phyloP scores from a whole-genome alignment of 2,888 invertebrate species.

The Pteria penguin region DNA sequence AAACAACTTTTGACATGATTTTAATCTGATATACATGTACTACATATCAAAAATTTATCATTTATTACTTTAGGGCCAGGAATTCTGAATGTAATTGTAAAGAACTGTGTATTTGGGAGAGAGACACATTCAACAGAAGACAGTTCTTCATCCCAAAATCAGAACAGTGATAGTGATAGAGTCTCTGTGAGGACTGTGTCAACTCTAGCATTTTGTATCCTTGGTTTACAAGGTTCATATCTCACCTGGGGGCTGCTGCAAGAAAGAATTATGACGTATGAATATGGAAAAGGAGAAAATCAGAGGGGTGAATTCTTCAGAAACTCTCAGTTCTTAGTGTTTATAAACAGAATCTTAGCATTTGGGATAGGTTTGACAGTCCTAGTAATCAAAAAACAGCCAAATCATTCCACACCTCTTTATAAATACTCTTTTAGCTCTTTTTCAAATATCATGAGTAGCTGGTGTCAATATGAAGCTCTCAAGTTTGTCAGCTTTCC shows the following conservation, averaged over 20 bases:
- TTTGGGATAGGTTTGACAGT: slow-evolving; percentile 71
- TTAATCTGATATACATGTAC: no score
- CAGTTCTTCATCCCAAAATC: slow-evolving; percentile 18
- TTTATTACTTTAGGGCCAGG: slow-evolving; percentile 68
- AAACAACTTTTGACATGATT: no score
- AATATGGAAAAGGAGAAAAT: slow-evolving; percentile 73
- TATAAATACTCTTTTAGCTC: slow-evolving; percentile 98
- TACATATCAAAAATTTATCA: no score
- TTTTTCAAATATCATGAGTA: slow-evolving; percentile 97
- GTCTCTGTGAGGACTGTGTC: slow-evolving; percentile 43
- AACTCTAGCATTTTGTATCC: slow-evolving; percentile 88
- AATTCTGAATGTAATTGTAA: slow-evolving; percentile 63
- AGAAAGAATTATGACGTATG: slow-evolving; percentile 96
- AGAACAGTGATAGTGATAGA: slow-evolving; percentile 35
- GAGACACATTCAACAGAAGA: slow-evolving; percentile 53
- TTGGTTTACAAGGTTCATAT: slow-evolving; percentile 93
- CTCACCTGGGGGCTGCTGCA: slow-evolving; percentile 97
- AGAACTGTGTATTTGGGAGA: slow-evolving; percentile 75
- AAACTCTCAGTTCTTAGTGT: slow-evolving; percentile 98
- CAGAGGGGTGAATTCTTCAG: slow-evolving; percentile 85
- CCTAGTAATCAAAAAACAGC: slow-evolving; percentile 65
- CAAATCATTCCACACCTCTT: slow-evolving; percentile 88
- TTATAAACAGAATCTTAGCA: slow-evolving; percentile 94
- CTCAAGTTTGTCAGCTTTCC: slow-evolving; percentile 99
- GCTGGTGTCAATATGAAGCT: slow-evolving; percentile 99